Evolutionary conservation across 2,797 vertebrate species (phyloP).

Genomic region (Onychomys arenicola): DNA sequence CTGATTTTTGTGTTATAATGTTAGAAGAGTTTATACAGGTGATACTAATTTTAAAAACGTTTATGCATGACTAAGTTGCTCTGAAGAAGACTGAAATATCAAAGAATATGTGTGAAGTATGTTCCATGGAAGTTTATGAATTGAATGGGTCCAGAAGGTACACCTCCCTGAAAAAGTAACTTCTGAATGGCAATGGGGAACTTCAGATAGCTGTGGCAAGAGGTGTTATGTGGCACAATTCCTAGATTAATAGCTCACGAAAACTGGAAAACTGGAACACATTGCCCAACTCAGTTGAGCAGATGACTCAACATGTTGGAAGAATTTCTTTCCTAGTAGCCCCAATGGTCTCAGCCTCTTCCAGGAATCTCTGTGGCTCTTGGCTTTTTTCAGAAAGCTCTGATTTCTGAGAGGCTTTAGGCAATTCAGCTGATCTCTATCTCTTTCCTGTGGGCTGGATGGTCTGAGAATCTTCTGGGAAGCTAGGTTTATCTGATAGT

Average conservation of each 20-base stretch:
- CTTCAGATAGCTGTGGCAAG: background rate
- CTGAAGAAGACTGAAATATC: background rate
- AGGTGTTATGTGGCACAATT: too few species aligned
- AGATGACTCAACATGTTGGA: background rate
- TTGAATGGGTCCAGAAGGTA: background rate
- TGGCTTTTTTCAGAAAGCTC: background rate
- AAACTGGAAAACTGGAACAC: background rate
- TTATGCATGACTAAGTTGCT: background rate
- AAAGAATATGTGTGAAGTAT: background rate
- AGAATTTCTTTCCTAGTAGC: background rate
- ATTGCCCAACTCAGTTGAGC: too few species aligned
- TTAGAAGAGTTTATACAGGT: background rate
- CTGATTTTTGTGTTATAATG: background rate
- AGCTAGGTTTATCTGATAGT: background rate
- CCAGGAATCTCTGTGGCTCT: background rate
- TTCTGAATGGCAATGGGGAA: background rate
- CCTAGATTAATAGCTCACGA: background rate
- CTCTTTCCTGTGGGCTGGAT: background rate
- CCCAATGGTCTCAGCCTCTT: background rate
- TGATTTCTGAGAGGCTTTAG: background rate
- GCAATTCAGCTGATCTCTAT: background rate
- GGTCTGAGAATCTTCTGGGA: background rate
- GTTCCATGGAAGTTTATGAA: background rate
- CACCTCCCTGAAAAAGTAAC: background rate
- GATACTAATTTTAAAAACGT: background rate